phyloP scores from a whole-genome alignment of 2,888 invertebrate genomes.

The Alcis repandata region DNA sequence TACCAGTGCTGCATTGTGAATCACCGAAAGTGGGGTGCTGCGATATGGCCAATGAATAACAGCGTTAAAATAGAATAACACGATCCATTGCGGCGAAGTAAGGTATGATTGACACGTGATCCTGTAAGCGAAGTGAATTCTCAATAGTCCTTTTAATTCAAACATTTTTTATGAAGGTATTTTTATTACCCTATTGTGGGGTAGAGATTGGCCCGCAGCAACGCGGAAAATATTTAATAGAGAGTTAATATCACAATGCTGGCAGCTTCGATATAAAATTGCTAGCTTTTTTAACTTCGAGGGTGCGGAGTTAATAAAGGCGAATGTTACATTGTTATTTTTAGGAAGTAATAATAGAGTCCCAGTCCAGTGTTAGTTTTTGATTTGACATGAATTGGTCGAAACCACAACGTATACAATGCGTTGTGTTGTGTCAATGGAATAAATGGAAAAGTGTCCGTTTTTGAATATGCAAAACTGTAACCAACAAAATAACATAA shows the following conservation, averaged over 20 bases:
- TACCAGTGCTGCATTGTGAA: conserved; percentile 62
- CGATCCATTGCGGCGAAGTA: conserved; percentile 72
- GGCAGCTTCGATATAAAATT: conserved; percentile 55
- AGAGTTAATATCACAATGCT: conserved; percentile 72
- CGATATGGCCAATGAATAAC: conserved; percentile 83
- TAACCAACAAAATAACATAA: conserved; percentile 34
- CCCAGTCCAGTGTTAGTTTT: conserved; percentile 2
- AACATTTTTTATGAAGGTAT: conserved; percentile 66
- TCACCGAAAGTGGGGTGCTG: conserved; percentile 67
- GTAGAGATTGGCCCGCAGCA: conserved; percentile 74
- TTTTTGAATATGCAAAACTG: conserved; percentile 30
- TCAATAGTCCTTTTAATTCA: conserved; percentile 71
- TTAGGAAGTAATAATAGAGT: conserved; percentile 32
- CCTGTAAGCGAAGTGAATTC: conserved; percentile 67
- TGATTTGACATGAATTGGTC: conserved; percentile 6
- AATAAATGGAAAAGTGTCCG: conserved; percentile 13
- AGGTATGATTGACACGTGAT: conserved; percentile 84
- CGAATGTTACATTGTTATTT: conserved; percentile 54
- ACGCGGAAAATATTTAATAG: conserved; percentile 80
- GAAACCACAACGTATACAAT: not conserved
- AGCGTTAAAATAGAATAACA: conserved; percentile 80
- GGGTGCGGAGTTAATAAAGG: conserved; percentile 54
- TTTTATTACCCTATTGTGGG: conserved; percentile 78
- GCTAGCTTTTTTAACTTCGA: conserved; percentile 57
- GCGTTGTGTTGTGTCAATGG: conserved; percentile 5